Percentiles rank a stretch among this genome's conserved stretches.
Conservation (phyloP, 1,140 invertebrate genomes). For the Orchestia grillus region DNA sequence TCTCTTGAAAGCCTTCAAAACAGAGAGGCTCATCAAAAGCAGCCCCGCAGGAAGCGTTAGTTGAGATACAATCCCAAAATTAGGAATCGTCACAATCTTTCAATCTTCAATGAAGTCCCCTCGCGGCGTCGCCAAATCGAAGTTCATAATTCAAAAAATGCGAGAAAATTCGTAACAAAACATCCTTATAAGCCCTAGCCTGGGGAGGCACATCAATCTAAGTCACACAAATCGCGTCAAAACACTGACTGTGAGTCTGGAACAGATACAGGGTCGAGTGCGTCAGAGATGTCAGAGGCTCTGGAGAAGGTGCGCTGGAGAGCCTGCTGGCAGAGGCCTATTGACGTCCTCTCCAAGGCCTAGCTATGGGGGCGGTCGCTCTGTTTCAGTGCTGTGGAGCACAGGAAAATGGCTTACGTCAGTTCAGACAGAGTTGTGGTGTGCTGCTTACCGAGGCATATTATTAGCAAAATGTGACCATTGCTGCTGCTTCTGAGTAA, state of each 20-base stretch:
- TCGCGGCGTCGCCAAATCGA: too few relatives aligned
- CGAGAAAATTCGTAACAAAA: background rate
- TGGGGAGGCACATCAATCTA: background rate
- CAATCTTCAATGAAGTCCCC: too few relatives aligned
- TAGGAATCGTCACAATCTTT: background rate
- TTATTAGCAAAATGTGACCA: background rate
- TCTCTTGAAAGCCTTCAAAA: background rate
- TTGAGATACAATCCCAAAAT: background rate
- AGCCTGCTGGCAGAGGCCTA: background rate
- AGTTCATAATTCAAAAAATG: background rate
- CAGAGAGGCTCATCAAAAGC: background rate
- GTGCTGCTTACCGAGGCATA: background rate
- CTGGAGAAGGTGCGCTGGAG: background rate
- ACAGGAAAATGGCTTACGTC: background rate
- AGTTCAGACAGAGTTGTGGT: background rate
- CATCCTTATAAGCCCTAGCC: background rate
- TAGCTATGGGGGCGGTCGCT: background rate
- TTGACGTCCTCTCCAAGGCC: background rate
- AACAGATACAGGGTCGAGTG: background rate
- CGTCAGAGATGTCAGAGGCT: background rate
- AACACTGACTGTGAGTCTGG: background rate
- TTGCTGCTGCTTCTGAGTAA: too few relatives aligned
- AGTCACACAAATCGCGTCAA: background rate
- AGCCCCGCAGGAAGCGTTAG: background rate
- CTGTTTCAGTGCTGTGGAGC: background rate